Base-by-base conservation (phyloP, 2,888 invertebrate genomes). In the Epistrophella euchroma region DNA sequence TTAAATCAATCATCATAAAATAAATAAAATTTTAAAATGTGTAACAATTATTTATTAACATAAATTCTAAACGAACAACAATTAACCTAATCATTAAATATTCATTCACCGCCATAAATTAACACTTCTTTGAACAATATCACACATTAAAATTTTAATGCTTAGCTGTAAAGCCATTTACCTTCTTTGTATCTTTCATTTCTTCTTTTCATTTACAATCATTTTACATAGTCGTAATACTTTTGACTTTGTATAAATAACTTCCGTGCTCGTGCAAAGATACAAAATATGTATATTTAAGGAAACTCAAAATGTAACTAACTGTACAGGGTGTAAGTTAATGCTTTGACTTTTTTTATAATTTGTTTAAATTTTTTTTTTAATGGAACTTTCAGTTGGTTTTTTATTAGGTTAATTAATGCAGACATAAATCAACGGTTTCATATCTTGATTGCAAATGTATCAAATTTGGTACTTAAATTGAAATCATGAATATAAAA, bases 201-300 rank as follows among this genome's bases (percentile, higher is more conserved):
- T 43, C 25, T 22, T 22, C 22, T 62, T 11, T 43, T 58, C 1
- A 19, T 35, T 55, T 28, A 10, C 2, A n/a, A 55, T 32, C 13
- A 37, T 37, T 19, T 19, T 19, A 35, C 17, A 22, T 11, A 50
- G 7, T 25, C 50, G 13, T 35, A 19, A 17, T 43, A 32, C 11
- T 17, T 28, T 13, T 2, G 2, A 37, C 45, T 32, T 45, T 43
- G 25, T 32, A 17, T 6, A 47, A 64, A 64, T 64, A 47, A 45
- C 64, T 64, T 47, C 64, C 64, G 7, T 45, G 5, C 45, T 43
- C 45, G 32, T 64, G 64, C 28, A 60, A 9, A 32, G 32, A 32
- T 9, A 32, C 9, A 25, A 25, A 3, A 4, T 25, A 28, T 28
- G 2, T 60, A 60, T 25, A 43, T 28, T 64, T 45, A 19, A 64